Evolutionary conservation across 2,797 vertebrate genomes (phyloP), one percentile per base, ranked within the genome.

Genomic region (Fistularia tabacaria): DNA sequence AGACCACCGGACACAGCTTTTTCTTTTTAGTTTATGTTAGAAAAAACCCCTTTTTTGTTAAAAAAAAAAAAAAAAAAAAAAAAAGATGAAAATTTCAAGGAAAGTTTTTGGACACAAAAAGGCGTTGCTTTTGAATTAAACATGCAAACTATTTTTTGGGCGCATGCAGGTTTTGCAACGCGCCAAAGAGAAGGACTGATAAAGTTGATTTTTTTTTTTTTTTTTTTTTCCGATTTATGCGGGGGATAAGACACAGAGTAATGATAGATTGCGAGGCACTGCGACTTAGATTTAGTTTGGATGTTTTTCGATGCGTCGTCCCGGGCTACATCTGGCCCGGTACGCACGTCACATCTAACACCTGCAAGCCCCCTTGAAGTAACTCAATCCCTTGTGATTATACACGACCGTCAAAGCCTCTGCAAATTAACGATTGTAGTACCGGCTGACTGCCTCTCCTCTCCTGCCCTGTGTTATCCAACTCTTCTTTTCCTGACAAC

Each of bases 1-100:
- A n/a, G 87, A 89, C 90, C 85, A 89, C 83, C 87, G 89, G 90
- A 85, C 87, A 86, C 87, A 86, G 84, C 83, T 82, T 88, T 89
- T 91, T 88, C 87, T 89, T 73, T 77, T 87, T 84, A 90, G 91
- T 90, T 91, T 87, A 87, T 56, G 52, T 9, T 44, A 48, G 36
- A 42, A 43, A 47, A 12, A n/a, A 47, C 3, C 6, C 7, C 8
- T 47, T 36, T 47, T 66, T 67, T 56, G 6, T 13, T 6, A 14
- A 12, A 37, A 7, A 7, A 14, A 38, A 46, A n/a, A 13, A 3
- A 2, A 41, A 44, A 3, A 10, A 38, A 13, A 7, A 10, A 11
- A 1, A 13, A 9, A 1, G 12, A 50, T 6, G 49, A 6, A 37
- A 40, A 41, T 45, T 45, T 45, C 14, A 45, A 25, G 25, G 25